phyloP scores from a whole-genome alignment of 2,113 vertebrate species.

The Orycteropus afer region DNA sequence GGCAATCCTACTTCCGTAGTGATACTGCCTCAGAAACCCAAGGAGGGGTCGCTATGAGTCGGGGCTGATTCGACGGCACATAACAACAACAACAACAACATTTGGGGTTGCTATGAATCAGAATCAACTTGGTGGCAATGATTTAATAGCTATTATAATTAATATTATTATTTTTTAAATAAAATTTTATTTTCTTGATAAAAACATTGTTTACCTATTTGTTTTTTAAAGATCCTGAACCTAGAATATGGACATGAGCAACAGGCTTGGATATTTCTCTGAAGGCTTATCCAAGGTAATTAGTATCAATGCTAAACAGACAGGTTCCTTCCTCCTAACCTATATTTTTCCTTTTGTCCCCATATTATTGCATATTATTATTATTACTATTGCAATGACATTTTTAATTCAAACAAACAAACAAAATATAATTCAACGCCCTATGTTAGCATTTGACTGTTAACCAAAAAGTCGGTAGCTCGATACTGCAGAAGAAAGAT shows the following conservation, averaged over 20 bases:
- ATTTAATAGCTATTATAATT: neutral
- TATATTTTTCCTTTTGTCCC: neutral
- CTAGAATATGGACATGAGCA: neutral
- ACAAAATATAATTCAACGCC: neutral
- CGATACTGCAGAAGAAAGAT: too few species aligned
- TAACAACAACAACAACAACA: too few species aligned
- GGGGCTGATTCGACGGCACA: too few species aligned
- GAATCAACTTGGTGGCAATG: neutral
- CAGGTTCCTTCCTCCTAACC: neutral
- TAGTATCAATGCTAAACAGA: neutral
- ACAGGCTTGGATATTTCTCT: neutral
- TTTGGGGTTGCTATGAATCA: neutral
- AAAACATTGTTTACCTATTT: neutral
- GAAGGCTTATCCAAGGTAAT: neutral
- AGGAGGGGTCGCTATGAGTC: too few species aligned
- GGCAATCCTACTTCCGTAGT: too few species aligned
- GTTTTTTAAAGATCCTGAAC: neutral
- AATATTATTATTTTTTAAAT: neutral
- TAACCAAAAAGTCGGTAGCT: too few species aligned
- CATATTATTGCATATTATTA: too few species aligned
- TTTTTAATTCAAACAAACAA: neutral
- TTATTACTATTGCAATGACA: neutral
- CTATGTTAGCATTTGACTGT: too few species aligned
- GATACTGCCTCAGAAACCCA: too few species aligned
- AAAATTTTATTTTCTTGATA: neutral